Conservation (phyloP, 2,888 invertebrate genomes). For the Lasioglossum vierecki region DNA sequence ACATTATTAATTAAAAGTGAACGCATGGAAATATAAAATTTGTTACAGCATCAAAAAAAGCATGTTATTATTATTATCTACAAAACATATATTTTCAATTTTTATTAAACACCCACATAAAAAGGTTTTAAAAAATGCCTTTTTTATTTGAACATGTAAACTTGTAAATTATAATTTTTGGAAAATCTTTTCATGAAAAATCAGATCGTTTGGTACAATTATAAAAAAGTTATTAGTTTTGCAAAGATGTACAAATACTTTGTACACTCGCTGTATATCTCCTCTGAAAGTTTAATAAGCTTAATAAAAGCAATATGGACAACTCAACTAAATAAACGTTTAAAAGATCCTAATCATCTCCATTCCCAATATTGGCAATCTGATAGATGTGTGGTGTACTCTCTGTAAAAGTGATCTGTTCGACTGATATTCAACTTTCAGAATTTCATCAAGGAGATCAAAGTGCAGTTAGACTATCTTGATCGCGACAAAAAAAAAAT, state of each 20-base stretch:
- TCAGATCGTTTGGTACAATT: too few relatives aligned
- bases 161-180: too few relatives aligned
- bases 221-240: too few relatives aligned
- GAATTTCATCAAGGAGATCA: slow-evolving; percentile 24
- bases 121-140: too few relatives aligned
- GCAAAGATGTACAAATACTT: too few relatives aligned
- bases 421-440: neutral
- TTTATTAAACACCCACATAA: too few relatives aligned
- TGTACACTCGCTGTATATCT: neutral
- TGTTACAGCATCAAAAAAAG: neutral
- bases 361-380: neutral
- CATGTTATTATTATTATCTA: too few relatives aligned
- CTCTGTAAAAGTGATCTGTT: neutral
- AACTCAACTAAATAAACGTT: neutral
- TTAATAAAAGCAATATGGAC: neutral
- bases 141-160: too few relatives aligned
- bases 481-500: neutral
- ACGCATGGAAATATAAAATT: neutral
- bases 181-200: too few relatives aligned
- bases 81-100: too few relatives aligned
- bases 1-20: neutral
- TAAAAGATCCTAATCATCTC: neutral
- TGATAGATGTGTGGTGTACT: neutral
- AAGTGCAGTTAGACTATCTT: slow-evolving; percentile 6
- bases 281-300: neutral